Percentiles rank a stretch among this genome's conserved stretches.
These are phyloP conservation scores for Calyptommatus sinebrachiatus DNA, from an alignment of 2,113 vertebrate genomes.

Conservation along the genomic window DNA sequence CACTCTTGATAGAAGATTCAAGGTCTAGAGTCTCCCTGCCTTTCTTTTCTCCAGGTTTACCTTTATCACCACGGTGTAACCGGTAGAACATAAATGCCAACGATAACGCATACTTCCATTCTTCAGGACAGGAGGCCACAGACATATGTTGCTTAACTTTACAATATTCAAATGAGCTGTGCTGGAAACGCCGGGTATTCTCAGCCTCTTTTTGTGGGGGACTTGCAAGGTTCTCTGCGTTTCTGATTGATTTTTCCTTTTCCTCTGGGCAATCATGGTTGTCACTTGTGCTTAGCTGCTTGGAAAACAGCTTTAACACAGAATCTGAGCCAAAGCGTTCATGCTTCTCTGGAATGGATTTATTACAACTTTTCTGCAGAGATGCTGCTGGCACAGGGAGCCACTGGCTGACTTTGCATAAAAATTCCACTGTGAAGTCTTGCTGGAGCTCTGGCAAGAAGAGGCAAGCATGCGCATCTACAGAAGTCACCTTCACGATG, in stretches of 20 bases:
- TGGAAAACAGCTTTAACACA: not conserved
- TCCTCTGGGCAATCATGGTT: conserved; percentile 16
- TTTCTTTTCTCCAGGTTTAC: conserved; percentile 8
- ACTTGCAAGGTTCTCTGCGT: conserved; percentile 1
- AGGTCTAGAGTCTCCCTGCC: not conserved
- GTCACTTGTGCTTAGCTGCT: conserved; percentile 19
- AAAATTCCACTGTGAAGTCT: conserved; percentile 82
- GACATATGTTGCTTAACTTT: conserved; percentile 81
- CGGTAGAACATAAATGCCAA: conserved; percentile 69
- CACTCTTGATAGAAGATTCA: conserved; percentile 3
- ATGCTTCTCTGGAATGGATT: not conserved
- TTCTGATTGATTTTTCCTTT: not conserved
- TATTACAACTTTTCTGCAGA: conserved; percentile 38
- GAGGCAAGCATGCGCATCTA: conserved; percentile 77
- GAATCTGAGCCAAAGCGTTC: conserved; percentile 34
- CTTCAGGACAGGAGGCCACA: conserved; percentile 66
- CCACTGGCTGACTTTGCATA: conserved; percentile 78
- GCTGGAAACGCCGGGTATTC: not conserved
- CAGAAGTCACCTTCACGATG: conserved; percentile 71
- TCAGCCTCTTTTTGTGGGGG: conserved; percentile 8
- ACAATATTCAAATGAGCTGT: conserved; percentile 60
- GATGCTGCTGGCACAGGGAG: not conserved
- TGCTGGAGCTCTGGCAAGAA: conserved; percentile 73
- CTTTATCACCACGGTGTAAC: not conserved
- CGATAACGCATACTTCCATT: conserved; percentile 82